Conservation (phyloP, 2,888 invertebrate species). For the Micoletzkya japonica region DNA sequence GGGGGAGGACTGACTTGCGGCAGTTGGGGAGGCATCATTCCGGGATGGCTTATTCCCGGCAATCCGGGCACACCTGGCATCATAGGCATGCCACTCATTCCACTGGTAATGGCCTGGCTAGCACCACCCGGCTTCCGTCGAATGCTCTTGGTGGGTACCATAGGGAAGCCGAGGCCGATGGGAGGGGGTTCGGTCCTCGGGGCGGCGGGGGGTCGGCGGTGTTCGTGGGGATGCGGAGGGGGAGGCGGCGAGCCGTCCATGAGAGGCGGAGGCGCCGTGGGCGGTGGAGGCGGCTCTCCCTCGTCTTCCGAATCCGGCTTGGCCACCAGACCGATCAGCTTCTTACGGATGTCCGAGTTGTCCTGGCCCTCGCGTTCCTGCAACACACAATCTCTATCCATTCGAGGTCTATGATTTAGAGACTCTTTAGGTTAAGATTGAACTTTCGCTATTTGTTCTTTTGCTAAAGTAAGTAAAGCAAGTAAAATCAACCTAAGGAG, state of each 20-base stretch:
- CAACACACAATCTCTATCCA: too few species aligned
- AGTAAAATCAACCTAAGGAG: too few species aligned
- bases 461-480: too few species aligned
- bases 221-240: not conserved
- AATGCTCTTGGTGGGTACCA: not conserved
- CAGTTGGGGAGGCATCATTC: not conserved
- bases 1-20: not conserved
- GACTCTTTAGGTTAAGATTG: too few species aligned
- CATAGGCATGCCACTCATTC: too few species aligned
- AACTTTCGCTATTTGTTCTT: too few species aligned
- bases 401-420: too few species aligned
- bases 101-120: too few species aligned
- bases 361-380: constrained; percentile 17
- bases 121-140: too few species aligned
- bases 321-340: constrained; percentile 50
- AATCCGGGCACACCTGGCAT: not conserved
- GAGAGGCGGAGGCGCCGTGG: not conserved
- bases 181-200: not conserved
- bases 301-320: constrained; percentile 35
- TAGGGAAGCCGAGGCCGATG: not conserved
- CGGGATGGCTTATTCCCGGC: not conserved
- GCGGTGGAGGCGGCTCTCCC: not conserved
- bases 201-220: constrained; percentile 7
- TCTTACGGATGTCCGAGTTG: constrained; percentile 31
- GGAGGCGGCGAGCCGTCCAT: not conserved